Evolutionary conservation across 1,140 invertebrate genomes (phyloP).

Genomic region (Olivierus martensii): DNA sequence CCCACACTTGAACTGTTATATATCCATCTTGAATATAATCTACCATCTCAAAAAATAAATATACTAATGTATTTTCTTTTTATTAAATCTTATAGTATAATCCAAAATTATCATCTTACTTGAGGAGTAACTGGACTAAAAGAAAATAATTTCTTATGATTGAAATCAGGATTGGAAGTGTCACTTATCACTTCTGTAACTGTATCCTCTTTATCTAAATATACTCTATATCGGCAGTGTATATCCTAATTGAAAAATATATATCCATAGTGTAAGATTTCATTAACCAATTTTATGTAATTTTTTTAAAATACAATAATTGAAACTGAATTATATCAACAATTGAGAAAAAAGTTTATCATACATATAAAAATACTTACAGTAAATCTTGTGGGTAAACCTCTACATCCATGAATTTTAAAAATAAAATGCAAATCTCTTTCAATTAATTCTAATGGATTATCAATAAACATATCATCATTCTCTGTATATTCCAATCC

Average conservation of each 20-base stretch:
- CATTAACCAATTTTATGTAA: too few relatives aligned
- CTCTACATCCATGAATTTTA: conserved; percentile 34
- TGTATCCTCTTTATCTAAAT: conserved; percentile 33
- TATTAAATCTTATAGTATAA: too few relatives aligned
- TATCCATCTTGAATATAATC: neutral
- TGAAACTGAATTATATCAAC: too few relatives aligned
- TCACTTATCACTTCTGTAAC: conserved; percentile 33
- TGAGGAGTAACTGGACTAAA: conserved; percentile 33
- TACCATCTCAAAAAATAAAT: neutral
- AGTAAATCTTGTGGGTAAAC: conserved; percentile 36
- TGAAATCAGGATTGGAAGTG: conserved; percentile 41
- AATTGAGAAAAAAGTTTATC: too few relatives aligned
- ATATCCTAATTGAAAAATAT: conserved; percentile 30
- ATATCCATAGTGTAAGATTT: too few relatives aligned
- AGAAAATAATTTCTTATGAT: conserved; percentile 33
- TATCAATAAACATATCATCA: conserved; percentile 38
- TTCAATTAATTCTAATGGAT: conserved; percentile 34
- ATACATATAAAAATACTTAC: too few relatives aligned
- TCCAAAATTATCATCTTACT: conserved; percentile 21
- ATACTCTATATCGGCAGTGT: conserved; percentile 40
- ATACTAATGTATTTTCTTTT: too few relatives aligned
- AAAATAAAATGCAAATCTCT: conserved; percentile 35
- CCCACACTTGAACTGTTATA: conserved; percentile 29
- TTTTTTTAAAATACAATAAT: too few relatives aligned
- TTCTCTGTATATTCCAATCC: conserved; percentile 35